Conservation (phyloP, 2,797 vertebrate species). For the Pygocentrus nattereri region DNA sequence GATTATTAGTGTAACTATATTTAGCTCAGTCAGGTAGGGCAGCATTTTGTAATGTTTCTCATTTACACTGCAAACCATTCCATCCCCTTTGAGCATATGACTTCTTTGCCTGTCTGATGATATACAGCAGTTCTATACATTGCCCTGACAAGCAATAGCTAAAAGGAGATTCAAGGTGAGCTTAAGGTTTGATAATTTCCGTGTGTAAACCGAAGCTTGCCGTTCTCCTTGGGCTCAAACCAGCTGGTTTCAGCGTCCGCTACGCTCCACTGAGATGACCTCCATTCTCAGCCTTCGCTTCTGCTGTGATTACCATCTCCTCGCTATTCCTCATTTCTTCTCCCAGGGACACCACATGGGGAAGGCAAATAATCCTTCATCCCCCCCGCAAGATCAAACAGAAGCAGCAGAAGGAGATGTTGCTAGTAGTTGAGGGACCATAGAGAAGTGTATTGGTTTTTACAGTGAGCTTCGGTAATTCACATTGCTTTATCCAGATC, state of each 20-base stretch:
- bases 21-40: conserved; percentile 27
- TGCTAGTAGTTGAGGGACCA: conserved; percentile 18
- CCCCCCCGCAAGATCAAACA: conserved; percentile 35
- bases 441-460: conserved; percentile 7
- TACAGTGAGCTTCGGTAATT: conserved; percentile 23
- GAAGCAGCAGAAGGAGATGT: conserved; percentile 24
- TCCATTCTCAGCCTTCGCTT: conserved; percentile 44
- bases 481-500: conserved; percentile 15
- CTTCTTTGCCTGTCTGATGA: conserved; percentile 27
- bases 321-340: conserved; percentile 46
- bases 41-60: conserved; percentile 31
- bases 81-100: conserved; percentile 11
- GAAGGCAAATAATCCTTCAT: conserved; percentile 35
- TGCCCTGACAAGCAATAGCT: conserved; percentile 16
- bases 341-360: conserved; percentile 31
- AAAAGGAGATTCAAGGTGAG: conserved; percentile 44
- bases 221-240: conserved; percentile 44
- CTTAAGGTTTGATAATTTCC: conserved; percentile 20
- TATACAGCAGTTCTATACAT: conserved; percentile 23
- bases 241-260: conserved; percentile 47
- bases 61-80: conserved; percentile 21
- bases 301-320: conserved; percentile 49
- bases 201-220: conserved; percentile 4
- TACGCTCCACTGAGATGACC: conserved; percentile 47
- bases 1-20: conserved; percentile 29